A percentile compares a stretch with the other conserved stretches of the same genome.
Conservation (phyloP, 2,888 invertebrate genomes). For the Pollenia amentaria region DNA sequence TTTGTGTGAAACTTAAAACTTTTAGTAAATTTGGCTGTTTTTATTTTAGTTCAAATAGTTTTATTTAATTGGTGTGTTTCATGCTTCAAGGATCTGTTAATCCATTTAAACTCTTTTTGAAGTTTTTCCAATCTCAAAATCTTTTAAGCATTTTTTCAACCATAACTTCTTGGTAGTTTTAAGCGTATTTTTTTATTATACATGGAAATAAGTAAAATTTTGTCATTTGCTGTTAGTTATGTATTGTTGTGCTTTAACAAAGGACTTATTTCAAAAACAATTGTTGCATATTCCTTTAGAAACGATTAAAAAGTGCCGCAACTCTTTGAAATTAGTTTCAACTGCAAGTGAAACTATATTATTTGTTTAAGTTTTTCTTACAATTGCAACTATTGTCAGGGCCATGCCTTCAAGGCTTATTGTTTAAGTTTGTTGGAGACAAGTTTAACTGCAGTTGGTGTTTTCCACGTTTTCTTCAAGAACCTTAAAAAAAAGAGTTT, state of each 20-base stretch:
- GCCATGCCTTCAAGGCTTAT: conserved; percentile 25
- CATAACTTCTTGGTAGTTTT: conserved; percentile 7
- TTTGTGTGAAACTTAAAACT: too few species aligned
- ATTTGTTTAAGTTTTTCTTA: conserved; percentile 16
- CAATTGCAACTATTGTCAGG: conserved; percentile 46
- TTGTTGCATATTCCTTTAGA: conserved; percentile 10
- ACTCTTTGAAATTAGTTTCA: neutral
- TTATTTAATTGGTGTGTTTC: too few species aligned
- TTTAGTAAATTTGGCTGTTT: too few species aligned
- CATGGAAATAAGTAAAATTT: neutral
- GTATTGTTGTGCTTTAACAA: conserved; percentile 28
- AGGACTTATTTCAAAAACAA: conserved; percentile 6
- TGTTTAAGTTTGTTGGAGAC: neutral
- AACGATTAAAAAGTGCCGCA: neutral
- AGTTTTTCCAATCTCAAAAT: neutral
- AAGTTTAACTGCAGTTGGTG: conserved; percentile 13
- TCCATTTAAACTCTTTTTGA: too few species aligned
- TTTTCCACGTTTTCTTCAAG: neutral
- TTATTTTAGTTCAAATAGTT: too few species aligned
- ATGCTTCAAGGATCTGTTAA: too few species aligned
- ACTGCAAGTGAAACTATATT: conserved; percentile 4
- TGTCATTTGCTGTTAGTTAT: conserved; percentile 38
- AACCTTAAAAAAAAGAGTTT: conserved; percentile 29
- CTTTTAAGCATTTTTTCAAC: neutral
- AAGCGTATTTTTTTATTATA: neutral